Evolutionary conservation across 2,888 invertebrate genomes (phyloP).

Genomic region (Melinaea menophilus): DNA sequence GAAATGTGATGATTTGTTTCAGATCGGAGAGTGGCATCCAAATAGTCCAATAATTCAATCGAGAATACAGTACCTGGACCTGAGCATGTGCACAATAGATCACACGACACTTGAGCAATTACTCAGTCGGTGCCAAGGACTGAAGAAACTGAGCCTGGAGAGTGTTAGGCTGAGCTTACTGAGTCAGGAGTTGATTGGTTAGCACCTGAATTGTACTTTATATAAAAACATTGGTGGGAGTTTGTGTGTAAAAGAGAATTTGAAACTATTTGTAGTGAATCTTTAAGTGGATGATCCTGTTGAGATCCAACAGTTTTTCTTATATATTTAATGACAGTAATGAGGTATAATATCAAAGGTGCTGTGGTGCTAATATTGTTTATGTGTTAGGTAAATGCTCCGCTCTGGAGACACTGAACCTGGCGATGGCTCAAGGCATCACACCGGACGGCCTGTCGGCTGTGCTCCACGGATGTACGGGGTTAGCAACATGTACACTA

Average conservation of each 20-base stretch:
- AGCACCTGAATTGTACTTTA: constrained; percentile 34
- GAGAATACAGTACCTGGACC: constrained; percentile 89
- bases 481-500: constrained; percentile 51
- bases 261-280: not conserved
- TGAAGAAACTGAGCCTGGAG: constrained; percentile 92
- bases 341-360: too few relatives aligned
- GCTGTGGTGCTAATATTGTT: not conserved
- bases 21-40: constrained; percentile 64
- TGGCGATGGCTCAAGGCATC: constrained; percentile 89
- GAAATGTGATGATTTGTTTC: constrained; percentile 13
- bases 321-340: not conserved
- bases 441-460: constrained; percentile 79
- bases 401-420: constrained; percentile 87
- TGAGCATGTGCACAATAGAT: constrained; percentile 87
- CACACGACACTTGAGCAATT: constrained; percentile 74
- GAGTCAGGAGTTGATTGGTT: constrained; percentile 82
- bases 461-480: constrained; percentile 79
- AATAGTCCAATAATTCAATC: constrained; percentile 28
- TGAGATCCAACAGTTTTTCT: too few relatives aligned
- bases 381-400: constrained; percentile 54
- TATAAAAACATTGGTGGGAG: not conserved
- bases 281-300: too few relatives aligned
- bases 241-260: not conserved
- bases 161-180: constrained; percentile 81
- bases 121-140: constrained; percentile 81